Conservation (phyloP, 2,888 invertebrate species). For the Hirtodrosophila duncani region DNA sequence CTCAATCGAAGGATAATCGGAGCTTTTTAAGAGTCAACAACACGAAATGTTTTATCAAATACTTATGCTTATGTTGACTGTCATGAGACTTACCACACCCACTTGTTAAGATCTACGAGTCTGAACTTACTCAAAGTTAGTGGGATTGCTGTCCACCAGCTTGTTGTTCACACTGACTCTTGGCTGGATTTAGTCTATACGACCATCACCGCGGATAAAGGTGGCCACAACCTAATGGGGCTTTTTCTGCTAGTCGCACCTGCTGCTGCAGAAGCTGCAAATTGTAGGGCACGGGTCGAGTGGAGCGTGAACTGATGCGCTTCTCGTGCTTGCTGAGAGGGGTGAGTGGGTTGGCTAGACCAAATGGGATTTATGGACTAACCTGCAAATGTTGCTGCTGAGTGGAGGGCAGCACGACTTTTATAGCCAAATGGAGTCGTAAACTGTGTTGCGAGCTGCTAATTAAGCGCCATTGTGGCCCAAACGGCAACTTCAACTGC, state of each 20-base stretch:
- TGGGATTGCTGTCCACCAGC: conserved; percentile 57
- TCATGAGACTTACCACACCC: too few species aligned
- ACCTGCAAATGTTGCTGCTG: conserved; percentile 38
- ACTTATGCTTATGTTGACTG: too few species aligned
- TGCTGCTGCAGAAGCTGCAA: conserved; percentile 35
- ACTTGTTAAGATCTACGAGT: too few species aligned
- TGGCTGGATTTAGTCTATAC: conserved; percentile 67
- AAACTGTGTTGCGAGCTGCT: conserved; percentile 32
- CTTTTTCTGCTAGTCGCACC: conserved; percentile 75
- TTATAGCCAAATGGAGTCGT: conserved; percentile 20
- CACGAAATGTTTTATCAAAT: too few species aligned
- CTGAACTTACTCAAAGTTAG: too few species aligned
- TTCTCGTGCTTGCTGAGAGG: conserved; percentile 62
- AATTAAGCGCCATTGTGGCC: conserved; percentile 53
- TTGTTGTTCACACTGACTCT: conserved; percentile 72
- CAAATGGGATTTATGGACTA: background rate
- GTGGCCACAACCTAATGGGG: conserved; percentile 21
- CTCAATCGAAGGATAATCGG: too few species aligned
- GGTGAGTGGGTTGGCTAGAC: conserved; percentile 26
- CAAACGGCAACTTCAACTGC: too few species aligned
- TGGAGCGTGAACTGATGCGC: conserved; percentile 70
- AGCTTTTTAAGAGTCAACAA: too few species aligned
- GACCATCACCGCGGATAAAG: conserved; percentile 28
- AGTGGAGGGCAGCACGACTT: conserved; percentile 72
- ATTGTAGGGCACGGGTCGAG: conserved; percentile 51